Evolutionary conservation across 2,797 vertebrate genomes (phyloP), one percentile per base, ranked within the genome.

Genomic region (Vireo griseus): DNA sequence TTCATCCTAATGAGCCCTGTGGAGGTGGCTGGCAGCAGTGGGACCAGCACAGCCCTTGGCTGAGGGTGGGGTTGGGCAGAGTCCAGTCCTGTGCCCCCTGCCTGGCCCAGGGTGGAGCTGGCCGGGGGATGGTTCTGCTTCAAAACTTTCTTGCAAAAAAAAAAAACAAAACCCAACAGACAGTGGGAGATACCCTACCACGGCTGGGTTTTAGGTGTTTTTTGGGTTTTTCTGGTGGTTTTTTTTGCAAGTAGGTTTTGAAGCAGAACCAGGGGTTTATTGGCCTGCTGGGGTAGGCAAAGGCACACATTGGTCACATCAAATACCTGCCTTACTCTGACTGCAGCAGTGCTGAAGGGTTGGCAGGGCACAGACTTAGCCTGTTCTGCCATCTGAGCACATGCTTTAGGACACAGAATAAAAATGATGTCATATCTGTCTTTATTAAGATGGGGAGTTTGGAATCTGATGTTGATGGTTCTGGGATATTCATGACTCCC

Each of bases 181-280:
- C 25, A 7, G 17, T 11, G 44, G 16, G 20, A 58, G 6, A 26
- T 63, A 25, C 14, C 33, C n/a, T 26, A 2, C 13, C 20, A 6
- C 39, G n/a, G 24, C 28, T 45, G 28, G 2, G 0, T 5, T 28
- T 28, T 7, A 15, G 20, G 39, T 5, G 20, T 1, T 14, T 33
- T n/a, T 65, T 22, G 17, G 25, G 6, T 40, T 54, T n/a, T 45
- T 10, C 10, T 35, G 35, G 8, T 5, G 9, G 18, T 21, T 47
- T 14, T 29, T 25, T n/a, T 66, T 37, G 3, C 14, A 50, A 10
- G 39, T 28, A 51, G 37, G 6, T 77, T 79, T 85, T 63, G 51
- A 59, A 86, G 73, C 16, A 57, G 55, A 54, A 15, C 21, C 28
- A 11, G 10, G 15, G 5, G 1, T 55, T 77, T 66, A 7, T 19